phyloP scores from a whole-genome alignment of 2,888 invertebrate genomes.

The Tetropium fuscum region DNA sequence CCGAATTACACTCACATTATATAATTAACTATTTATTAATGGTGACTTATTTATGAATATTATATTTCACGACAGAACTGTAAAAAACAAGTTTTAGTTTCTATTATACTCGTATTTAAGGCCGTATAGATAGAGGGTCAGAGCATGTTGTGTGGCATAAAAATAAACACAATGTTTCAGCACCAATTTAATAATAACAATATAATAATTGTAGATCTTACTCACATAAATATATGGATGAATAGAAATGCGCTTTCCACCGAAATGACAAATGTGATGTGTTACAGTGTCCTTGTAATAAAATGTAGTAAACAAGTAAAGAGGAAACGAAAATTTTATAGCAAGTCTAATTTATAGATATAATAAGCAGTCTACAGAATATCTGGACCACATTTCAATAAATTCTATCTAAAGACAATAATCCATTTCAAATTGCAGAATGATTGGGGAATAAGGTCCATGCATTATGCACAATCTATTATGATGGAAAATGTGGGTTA shows the following conservation, averaged over 20 bases:
- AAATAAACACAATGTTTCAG: not conserved
- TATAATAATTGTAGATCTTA: no score
- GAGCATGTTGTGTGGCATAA: constrained; percentile 18
- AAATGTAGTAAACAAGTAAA: no score
- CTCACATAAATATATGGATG: not conserved
- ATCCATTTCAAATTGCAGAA: constrained; percentile 11
- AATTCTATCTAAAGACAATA: constrained; percentile 12
- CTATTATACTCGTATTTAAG: not conserved
- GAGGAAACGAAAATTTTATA: constrained; percentile 11
- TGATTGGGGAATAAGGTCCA: no score
- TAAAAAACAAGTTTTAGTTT: not conserved
- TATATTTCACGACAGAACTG: no score
- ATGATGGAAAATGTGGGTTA: no score
- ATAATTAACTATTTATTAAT: no score
- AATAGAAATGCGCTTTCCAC: no score
- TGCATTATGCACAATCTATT: no score
- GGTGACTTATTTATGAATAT: no score
- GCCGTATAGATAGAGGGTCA: not conserved
- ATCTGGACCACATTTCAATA: constrained; percentile 7
- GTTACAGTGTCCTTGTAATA: no score
- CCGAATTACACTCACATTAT: no score
- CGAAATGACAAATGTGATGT: no score
- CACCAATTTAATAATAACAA: not conserved
- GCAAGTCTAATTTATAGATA: constrained; percentile 10
- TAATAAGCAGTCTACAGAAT: constrained; percentile 15